Evolutionary conservation across 2,113 vertebrate genomes (phyloP).

Genomic region (Arvicanthis niloticus): DNA sequence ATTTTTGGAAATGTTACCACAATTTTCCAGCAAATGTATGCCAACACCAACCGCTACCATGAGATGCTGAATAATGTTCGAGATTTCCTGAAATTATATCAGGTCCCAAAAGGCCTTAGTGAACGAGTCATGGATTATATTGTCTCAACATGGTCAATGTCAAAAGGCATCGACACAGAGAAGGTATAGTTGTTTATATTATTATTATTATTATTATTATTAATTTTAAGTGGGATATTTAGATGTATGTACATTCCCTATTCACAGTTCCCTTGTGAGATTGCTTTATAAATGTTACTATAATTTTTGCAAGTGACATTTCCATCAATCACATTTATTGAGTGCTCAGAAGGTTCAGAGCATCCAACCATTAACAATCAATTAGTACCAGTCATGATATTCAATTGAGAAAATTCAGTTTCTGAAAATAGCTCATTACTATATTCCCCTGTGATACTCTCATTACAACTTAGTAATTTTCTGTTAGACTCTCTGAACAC

Average conservation of each 20-base stretch:
- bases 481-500: neutral
- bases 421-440: slow-evolving; percentile 61
- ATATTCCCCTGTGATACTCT: slow-evolving; percentile 7
- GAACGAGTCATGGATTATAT: slow-evolving; percentile 99
- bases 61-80: slow-evolving; percentile 98
- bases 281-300: slow-evolving; percentile 41
- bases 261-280: neutral
- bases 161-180: slow-evolving; percentile 98
- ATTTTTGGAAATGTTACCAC: slow-evolving; percentile 99
- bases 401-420: slow-evolving; percentile 59
- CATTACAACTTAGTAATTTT: slow-evolving; percentile 12
- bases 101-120: slow-evolving; percentile 98
- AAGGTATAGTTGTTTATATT: slow-evolving; percentile 89
- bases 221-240: neutral
- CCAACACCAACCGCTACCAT: slow-evolving; percentile 98
- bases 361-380: slow-evolving; percentile 51
- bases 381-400: slow-evolving; percentile 37
- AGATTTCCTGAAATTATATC: slow-evolving; percentile 98
- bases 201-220: neutral
- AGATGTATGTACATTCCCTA: neutral
- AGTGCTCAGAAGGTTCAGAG: slow-evolving; percentile 30
- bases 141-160: slow-evolving; percentile 99
- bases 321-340: slow-evolving; percentile 51
- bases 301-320: slow-evolving; percentile 47
- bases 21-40: slow-evolving; percentile 99